A percentile compares a stretch with the other conserved stretches of the same genome.
These are phyloP conservation scores for Lasioglossum leucozonium DNA, from an alignment of 2,888 invertebrate genomes.

Conservation along the genomic window DNA sequence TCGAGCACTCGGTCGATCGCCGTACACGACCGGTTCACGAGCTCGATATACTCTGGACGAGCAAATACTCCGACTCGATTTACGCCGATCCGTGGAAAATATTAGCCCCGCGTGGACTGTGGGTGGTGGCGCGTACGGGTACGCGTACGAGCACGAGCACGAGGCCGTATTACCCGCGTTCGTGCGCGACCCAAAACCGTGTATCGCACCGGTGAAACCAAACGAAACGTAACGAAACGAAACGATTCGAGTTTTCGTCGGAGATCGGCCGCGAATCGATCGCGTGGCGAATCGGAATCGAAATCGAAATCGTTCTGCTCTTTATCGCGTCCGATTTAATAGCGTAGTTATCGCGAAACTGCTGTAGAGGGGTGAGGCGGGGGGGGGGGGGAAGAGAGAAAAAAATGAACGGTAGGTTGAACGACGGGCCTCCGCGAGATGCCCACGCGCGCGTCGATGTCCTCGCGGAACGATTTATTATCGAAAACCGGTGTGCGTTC, in stretches of 20 bases:
- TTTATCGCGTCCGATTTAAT: constrained; percentile 49
- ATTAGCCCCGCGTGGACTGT: not conserved
- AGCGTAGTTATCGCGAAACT: constrained; percentile 42
- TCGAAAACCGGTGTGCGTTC: constrained; percentile 65
- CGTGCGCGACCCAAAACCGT: not conserved
- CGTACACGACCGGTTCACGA: constrained; percentile 68
- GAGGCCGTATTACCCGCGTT: not conserved
- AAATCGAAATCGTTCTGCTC: constrained; percentile 4
- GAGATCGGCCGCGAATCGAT: constrained; percentile 2
- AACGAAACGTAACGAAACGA: not conserved
- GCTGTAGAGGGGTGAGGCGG: too few species aligned
- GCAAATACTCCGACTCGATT: constrained; percentile 54
- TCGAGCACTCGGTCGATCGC: constrained; percentile 62
- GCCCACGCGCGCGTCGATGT: constrained; percentile 66
- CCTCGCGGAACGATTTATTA: constrained; percentile 68
- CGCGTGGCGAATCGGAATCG: not conserved
- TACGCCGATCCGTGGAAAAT: constrained; percentile 46
- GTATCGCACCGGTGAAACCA: not conserved
- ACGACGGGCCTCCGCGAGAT: constrained; percentile 53
- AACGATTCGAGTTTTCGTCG: not conserved
- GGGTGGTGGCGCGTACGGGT: not conserved
- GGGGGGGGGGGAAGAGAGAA: not conserved
- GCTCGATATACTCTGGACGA: constrained; percentile 55
- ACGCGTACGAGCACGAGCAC: not conserved
- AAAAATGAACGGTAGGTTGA: constrained; percentile 34